Base-by-base conservation (phyloP, 1,140 invertebrate species). In the Xylocopa sonorina region DNA sequence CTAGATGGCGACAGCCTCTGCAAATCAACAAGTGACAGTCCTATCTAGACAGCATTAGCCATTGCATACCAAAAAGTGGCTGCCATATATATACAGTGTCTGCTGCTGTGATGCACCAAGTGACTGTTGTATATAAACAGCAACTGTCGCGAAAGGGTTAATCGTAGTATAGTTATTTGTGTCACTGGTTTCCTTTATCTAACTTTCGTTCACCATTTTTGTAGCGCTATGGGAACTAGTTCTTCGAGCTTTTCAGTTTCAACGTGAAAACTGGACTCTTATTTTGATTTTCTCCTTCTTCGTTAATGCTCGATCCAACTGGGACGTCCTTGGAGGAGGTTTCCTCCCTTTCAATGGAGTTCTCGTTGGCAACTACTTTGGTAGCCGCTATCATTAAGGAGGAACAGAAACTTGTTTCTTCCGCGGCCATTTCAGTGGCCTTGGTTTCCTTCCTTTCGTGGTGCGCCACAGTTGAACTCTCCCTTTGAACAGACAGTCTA, bases 371-470 rank as follows among this genome's bases (percentile, higher is more conserved):
- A 0, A 38, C 69, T 14, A 85, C 34, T 14, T 50, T 63, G 12
- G 53, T 55, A 14, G 50, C 78, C 0, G 46, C 34, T 10, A 83
- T 84, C 0, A 72, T 81, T 14, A 63, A 55, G 0, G 78, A 24
- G 1, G 87, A 87, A 53, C 91, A 90, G 85, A 91, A 91, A 78
- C 87, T 90, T 34, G 90, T 91, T 82, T 91, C 90, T 73, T 91
- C 90, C 0, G 89, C 88, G 0, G 88, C 60, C 86, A 91, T 89
- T 81, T 90, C 91, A 38, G 88, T 90, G 0, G 80, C 50, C 1
- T 84, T 73, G 2, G 84, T 32, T 14, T 78, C 63, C 14, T 81
- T 87, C 68, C 38, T 85, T n/a, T 66, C 64, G 32, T 38, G 27
- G 50, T 80, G 58, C 16, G 41, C n/a, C 2, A 24, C 53, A 0